A percentile compares a stretch with the other conserved stretches of the same genome.
phyloP scores from a whole-genome alignment of 1,140 invertebrate genomes.

The Ladona fulva region DNA sequence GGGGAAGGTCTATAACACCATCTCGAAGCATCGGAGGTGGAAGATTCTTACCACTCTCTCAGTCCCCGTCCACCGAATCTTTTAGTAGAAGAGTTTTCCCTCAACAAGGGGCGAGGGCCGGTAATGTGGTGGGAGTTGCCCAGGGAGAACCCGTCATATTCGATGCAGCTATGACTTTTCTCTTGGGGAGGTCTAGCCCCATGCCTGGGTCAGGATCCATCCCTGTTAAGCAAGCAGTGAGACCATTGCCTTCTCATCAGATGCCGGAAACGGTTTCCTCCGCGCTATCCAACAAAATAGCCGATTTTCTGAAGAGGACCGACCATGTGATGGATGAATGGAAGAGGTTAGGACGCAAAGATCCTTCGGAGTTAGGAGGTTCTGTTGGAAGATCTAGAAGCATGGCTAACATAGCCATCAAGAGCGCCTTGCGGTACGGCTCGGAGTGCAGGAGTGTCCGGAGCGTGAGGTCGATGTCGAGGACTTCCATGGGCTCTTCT shows the following conservation, averaged over 20 bases:
- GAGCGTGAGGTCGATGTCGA: slow-evolving; percentile 15
- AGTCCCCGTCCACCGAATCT: background rate
- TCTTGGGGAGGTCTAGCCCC: slow-evolving; percentile 44
- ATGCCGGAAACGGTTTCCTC: slow-evolving; percentile 65
- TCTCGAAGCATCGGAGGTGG: background rate
- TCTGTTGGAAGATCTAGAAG: slow-evolving; percentile 56
- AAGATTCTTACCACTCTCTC: background rate
- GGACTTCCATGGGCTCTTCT: slow-evolving; percentile 33
- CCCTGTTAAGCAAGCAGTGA: slow-evolving; percentile 15
- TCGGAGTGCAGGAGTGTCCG: slow-evolving; percentile 39
- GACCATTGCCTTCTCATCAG: slow-evolving; percentile 57
- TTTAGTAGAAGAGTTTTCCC: background rate
- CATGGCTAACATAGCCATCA: slow-evolving; percentile 68
- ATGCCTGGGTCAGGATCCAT: background rate
- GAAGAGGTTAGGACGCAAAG: slow-evolving; percentile 51
- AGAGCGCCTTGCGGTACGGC: slow-evolving; percentile 60
- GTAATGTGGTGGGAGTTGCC: background rate
- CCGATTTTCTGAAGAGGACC: slow-evolving; percentile 67
- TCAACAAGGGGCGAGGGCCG: background rate
- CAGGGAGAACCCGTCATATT: slow-evolving; percentile 56
- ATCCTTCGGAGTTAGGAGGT: slow-evolving; percentile 37
- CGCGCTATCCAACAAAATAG: slow-evolving; percentile 61
- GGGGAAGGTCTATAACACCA: background rate
- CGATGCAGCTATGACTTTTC: slow-evolving; percentile 67
- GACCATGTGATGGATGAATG: slow-evolving; percentile 81